A percentile compares a stretch with the other conserved stretches of the same genome.
These are phyloP conservation scores for Xyrauchen texanus DNA, from an alignment of 2,113 vertebrate species.

Conservation along the genomic window DNA sequence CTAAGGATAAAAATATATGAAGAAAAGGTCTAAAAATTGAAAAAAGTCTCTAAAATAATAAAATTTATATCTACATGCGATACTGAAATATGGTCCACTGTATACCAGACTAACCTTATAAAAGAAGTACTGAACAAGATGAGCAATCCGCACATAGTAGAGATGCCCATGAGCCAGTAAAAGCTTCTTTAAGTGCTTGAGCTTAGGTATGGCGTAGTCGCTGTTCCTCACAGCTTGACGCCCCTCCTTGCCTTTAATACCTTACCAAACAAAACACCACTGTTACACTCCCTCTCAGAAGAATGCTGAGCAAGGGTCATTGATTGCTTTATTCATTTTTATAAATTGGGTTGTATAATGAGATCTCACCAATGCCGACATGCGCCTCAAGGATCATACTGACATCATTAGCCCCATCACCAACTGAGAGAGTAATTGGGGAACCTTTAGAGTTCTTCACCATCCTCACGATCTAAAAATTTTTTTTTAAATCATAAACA, in stretches of 20 bases:
- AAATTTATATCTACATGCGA: background rate
- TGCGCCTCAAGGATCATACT: slow-evolving; percentile 99
- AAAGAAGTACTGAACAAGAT: slow-evolving; percentile 99
- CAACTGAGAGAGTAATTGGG: slow-evolving; percentile 92
- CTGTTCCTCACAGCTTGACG: slow-evolving; percentile 96
- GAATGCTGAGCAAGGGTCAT: background rate
- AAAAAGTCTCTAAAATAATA: background rate
- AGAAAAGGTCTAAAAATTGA: slow-evolving; percentile 1
- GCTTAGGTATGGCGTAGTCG: slow-evolving; percentile 95
- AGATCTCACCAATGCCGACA: slow-evolving; percentile 91
- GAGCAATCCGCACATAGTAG: slow-evolving; percentile 96
- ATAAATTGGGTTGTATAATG: background rate
- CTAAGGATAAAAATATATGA: slow-evolving; percentile 70
- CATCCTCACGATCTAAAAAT: slow-evolving; percentile 94
- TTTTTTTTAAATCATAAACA: too few relatives aligned
- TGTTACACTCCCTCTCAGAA: background rate
- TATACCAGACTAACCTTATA: slow-evolving; percentile 87
- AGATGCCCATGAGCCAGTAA: slow-evolving; percentile 94
- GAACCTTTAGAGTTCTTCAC: slow-evolving; percentile 94
- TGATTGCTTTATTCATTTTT: background rate
- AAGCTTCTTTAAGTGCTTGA: slow-evolving; percentile 93
- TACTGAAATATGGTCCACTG: background rate
- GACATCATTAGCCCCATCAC: slow-evolving; percentile 97
- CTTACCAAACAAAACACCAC: slow-evolving; percentile 64
- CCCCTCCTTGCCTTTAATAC: slow-evolving; percentile 97